Base-by-base conservation (phyloP, 2,113 vertebrate genomes). In the Austrofundulus limnaeus region DNA sequence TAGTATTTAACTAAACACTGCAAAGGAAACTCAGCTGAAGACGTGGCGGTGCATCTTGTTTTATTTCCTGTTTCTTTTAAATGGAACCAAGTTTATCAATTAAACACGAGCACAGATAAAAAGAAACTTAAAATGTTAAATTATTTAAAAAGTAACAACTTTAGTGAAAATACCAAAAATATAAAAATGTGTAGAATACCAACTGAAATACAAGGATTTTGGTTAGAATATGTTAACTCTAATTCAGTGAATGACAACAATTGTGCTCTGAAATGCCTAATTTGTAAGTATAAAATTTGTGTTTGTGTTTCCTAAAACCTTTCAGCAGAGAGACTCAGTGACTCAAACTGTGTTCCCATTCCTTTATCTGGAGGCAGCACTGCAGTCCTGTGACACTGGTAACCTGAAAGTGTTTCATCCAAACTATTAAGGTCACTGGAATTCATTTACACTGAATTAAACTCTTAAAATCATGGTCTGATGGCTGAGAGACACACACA, bases 381-480 rank as follows among this genome's bases (percentile, higher is more conserved):
- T 63, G 57, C 56, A 47, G 19, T 38, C 37, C 67, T 34, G 62
- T 68, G 63, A 86, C 80, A 80, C 78, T 56, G 63, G 37, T 79
- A 71, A 84, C 88, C 86, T 74, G 48, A 74, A 83, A 77, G 78
- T 88, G 82, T 90, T 86, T 86, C 75, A 62, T 77, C 78, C 48
- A 45, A 68, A 78, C 49, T 66, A 87, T 78, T 61, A 43, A 85
- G 85, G 83, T 81, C 81, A 82, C 24, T 74, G 68, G 23, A 65
- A 83, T 60, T 77, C 54, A 61, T 59, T 82, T 68, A 78, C 76
- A 78, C 70, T 75, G 77, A 81, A 75, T 54, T 82, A 75, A 84
- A 81, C 63, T 64, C 55, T 59, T 20, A 17, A 31, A 58, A 76
- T 78, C 66, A 85, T 63, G 83, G 69, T 84, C 78, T 70, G 45